Base-by-base conservation (phyloP, 64 coral and sea anemone genomes). In the Montipora efflorescens region DNA sequence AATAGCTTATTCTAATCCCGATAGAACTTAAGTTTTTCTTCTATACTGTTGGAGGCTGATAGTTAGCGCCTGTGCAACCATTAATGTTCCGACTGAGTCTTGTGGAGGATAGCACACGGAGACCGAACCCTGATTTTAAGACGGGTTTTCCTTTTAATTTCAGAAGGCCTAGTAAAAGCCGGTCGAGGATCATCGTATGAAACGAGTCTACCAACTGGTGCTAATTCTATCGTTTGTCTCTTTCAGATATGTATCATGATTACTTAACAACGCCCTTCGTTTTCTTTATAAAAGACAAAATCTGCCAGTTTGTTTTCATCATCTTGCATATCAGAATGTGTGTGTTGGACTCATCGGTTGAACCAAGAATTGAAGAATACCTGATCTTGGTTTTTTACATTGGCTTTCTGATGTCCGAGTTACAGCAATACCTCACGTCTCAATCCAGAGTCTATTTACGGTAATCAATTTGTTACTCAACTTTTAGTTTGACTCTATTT, bases 231-330 rank as follows among this genome's bases (percentile, higher is more conserved):
- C 64, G 36, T 28, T 13, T 86, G 15, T 71, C 64, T 86, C 82
- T 72, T 72, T 18, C 74, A 89, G 87, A 77, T 77, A 47, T 67
- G 72, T 64, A 89, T 73, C 47, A 77, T 48, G 45, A 59, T 45
- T 89, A 77, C 87, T 77, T 89, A 67, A 76, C 36, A 59, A 89
- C 72, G 4, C 87, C 87, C 3, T 76, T 78, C 72, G 74, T 89
- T 6, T 61, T 76, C 44, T 89, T 77, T 89, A 43, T 79, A 23
- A 89, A 89, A 49, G 87, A 89, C 74, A 59, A 61, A 58, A 22
- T 89, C 12, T 25, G 74, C 25, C 87, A 89, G 75, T 14, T 78
- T 11, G 87, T 79, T 6, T 77, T 77, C n/a, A 77, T 89, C 16
- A 50, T 5, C 16, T 49, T 89, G 23, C 87, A 89, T 47, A 45